A percentile compares a stretch with the other conserved stretches of the same genome.
phyloP scores from a whole-genome alignment of 1,140 invertebrate genomes.

The Pollicipes pollicipes region DNA sequence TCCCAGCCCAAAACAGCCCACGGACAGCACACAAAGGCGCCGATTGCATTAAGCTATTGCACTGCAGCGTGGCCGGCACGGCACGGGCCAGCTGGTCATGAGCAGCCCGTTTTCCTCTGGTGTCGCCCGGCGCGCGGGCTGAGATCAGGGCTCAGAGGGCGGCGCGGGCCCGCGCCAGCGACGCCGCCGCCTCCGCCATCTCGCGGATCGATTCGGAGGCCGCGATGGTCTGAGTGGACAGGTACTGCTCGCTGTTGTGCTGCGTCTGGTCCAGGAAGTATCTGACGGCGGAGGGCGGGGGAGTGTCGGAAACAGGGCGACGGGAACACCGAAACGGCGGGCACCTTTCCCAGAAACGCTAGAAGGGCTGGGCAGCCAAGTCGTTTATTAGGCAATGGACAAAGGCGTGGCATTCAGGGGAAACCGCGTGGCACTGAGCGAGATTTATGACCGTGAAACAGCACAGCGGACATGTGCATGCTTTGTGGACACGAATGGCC shows the following conservation, averaged over 20 bases:
- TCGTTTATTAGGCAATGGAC: not conserved
- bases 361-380: not conserved
- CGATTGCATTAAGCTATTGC: too few species aligned
- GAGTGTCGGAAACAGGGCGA: not conserved
- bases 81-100: too few species aligned
- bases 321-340: not conserved
- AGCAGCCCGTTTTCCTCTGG: too few species aligned
- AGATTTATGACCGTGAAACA: not conserved
- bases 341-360: not conserved
- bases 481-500: too few species aligned
- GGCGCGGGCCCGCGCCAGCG: not conserved
- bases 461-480: too few species aligned
- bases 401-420: not conserved
- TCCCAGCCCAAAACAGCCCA: too few species aligned
- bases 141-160: not conserved
- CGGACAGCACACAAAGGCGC: too few species aligned
- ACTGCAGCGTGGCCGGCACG: too few species aligned
- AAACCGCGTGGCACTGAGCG: not conserved
- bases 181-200: not conserved
- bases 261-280: not conserved
- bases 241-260: not conserved
- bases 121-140: too few species aligned
- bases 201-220: not conserved
- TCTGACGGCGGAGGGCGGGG: not conserved
- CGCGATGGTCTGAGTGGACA: not conserved